phyloP scores from a whole-genome alignment of 2,888 invertebrate species.

The Platycheirus rosarum region DNA sequence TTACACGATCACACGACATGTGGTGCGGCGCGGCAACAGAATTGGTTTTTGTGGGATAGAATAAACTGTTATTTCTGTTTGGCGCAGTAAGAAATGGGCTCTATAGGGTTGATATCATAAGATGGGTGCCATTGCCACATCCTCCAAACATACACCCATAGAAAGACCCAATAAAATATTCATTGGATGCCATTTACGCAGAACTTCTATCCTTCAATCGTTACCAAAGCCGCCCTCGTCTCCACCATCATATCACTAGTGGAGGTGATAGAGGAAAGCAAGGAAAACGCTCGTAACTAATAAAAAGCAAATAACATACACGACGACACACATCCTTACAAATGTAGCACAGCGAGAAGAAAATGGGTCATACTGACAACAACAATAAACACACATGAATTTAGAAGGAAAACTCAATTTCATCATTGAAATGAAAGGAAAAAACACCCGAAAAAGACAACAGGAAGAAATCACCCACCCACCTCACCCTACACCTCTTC shows the following conservation, averaged over 20 bases:
- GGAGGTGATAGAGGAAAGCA: conserved; percentile 29
- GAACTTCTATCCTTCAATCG: conserved; percentile 21
- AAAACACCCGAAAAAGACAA: conserved; percentile 41
- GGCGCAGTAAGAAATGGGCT: no score
- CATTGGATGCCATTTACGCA: conserved; percentile 60
- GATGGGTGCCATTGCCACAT: conserved; percentile 44
- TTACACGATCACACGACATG: conserved; percentile 38
- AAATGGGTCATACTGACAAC: conserved; percentile 53
- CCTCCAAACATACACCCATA: conserved; percentile 1
- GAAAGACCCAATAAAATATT: conserved; percentile 62
- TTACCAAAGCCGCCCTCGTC: conserved; percentile 19
- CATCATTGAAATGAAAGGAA: conserved; percentile 55
- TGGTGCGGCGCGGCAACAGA: neutral
- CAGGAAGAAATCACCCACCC: conserved; percentile 16
- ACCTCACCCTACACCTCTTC: neutral
- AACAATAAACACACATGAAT: conserved; percentile 31
- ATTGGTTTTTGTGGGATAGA: neutral
- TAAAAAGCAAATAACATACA: conserved; percentile 55
- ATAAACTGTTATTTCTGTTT: conserved; percentile 1
- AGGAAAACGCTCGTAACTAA: conserved; percentile 50
- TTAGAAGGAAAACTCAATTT: conserved; percentile 55
- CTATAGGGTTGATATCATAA: conserved; percentile 11
- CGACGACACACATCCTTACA: conserved; percentile 4
- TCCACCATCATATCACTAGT: no score
- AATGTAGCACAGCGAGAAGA: conserved; percentile 3